Evolutionary conservation across 1,140 invertebrate species (phyloP), one percentile per base, ranked within the genome.

Genomic region (Anoplophora glabripennis): DNA sequence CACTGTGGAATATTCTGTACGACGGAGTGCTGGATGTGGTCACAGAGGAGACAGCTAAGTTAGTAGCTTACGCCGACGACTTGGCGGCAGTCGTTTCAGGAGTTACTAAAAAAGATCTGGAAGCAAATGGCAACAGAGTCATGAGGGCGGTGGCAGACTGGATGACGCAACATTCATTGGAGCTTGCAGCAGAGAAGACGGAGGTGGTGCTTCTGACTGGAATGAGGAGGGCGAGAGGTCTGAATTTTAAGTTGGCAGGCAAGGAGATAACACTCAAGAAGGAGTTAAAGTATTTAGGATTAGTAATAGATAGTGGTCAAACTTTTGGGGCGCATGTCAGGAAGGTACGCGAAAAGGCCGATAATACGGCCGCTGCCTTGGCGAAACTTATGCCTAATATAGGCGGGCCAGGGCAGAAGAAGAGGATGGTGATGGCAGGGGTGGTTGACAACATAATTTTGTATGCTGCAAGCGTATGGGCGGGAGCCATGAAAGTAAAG

Each of bases 41-140:
- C 33, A 54, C 5, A 5, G 3, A 2, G 36, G 4, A n/a, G 71
- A 0, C 55, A 72, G 9, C 10, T 35, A 65, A 28, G 21, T 49
- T 69, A 1, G 57, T 69, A 1, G 66, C 61, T 10, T 76, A 67
- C 38, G 67, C 71, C 0, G 72, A 75, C 34, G 70, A 75, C 49
- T 41, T 68, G 4, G 67, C 63, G 0, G 45, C 59, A 11, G 33
- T 70, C 0, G 57, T 73, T 3, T 9, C 15, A 11, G 8, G 11
- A 8, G n/a, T 3, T 21, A 9, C 14, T 17, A 15, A 5, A 28
- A 7, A 47, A 28, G 21, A 47, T 7, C n/a, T 28, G 45, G n/a
- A 15, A 12, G 7, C 14, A 9, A 18, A 15, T 8, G 45, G 7
- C 10, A 47, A 47, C 21, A 15, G 8, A 7, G 5, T 21, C 17